Evolutionary conservation across 2,113 vertebrate genomes (phyloP), one percentile per base, ranked within the genome.

Genomic region (Psittacara wagleri): DNA sequence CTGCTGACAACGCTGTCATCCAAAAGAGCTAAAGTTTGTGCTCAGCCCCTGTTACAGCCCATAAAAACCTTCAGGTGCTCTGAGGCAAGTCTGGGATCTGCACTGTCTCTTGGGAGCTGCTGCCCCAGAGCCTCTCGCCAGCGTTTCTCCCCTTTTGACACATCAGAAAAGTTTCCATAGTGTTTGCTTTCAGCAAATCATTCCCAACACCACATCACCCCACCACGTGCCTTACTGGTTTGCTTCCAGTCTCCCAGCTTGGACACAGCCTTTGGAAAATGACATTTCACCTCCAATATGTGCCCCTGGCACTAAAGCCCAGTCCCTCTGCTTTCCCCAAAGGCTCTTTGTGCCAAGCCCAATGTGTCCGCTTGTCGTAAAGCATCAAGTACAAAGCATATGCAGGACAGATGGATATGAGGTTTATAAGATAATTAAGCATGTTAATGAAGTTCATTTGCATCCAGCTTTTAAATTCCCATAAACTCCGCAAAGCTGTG

Each of bases 381-480:
- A 88, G 87, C 37, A 2, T 25, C 5, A 20, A n/a, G 72, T 72
- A 79, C 89, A 74, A 96, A 95, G 83, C 91, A 93, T 83, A 92
- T 48, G 90, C 69, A 67, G 69, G 94, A 89, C 96, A 93, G 88
- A 93, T 84, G 92, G 94, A 57, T 44, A 31, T 29, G 77, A 79
- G 79, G 52, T 28, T 87, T 91, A 64, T 39, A 88, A 81, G 93
- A 95, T 80, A 91, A 95, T 88, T 84, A 95, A 96, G 90, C 75
- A 88, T 72, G 69, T 46, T 96, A 95, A 91, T 89, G 82, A 94
- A 92, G 92, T 82, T 96, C 83, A 95, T 59, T 95, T 92, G 62
- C 92, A 96, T 96, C 76, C 27, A 76, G 77, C 31, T 82, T 90
- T 93, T 84, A 85, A 86, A 92, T 96, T 90, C 88, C 95, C 85